These are phyloP conservation scores for Datnioides undecimradiatus DNA, from an alignment of 2,113 vertebrate genomes.

Conservation along the genomic window DNA sequence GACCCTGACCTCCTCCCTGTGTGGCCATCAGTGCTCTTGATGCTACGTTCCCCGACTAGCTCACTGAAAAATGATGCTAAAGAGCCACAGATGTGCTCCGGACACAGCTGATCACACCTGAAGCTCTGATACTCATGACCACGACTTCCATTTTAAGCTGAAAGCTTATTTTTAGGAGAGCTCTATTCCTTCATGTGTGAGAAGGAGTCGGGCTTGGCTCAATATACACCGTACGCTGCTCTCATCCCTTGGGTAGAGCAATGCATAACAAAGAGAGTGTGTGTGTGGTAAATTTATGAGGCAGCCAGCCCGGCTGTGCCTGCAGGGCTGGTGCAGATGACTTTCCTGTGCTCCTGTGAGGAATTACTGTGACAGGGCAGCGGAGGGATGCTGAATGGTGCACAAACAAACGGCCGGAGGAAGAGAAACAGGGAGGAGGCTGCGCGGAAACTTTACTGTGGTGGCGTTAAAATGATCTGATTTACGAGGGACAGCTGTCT, in stretches of 20 bases:
- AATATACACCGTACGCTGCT: not conserved
- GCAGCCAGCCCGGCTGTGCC: constrained; percentile 48
- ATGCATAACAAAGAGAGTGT: constrained; percentile 56
- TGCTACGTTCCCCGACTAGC: no score
- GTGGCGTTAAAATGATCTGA: not conserved
- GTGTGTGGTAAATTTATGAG: constrained; percentile 67
- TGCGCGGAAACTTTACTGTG: no score
- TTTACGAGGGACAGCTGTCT: constrained; percentile 14
- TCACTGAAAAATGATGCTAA: no score
- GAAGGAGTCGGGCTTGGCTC: constrained; percentile 24
- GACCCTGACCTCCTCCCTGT: no score
- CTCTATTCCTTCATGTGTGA: constrained; percentile 34
- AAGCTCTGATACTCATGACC: not conserved
- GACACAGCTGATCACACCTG: not conserved
- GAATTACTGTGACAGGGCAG: constrained; percentile 57
- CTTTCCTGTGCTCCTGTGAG: constrained; percentile 60
- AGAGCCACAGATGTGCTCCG: not conserved
- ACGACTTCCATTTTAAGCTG: constrained; percentile 20
- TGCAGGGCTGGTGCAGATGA: constrained; percentile 64
- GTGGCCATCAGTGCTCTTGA: no score
- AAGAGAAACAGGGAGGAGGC: constrained; percentile 19
- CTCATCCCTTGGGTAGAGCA: constrained; percentile 49
- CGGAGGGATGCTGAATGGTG: constrained; percentile 56
- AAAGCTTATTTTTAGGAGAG: constrained; percentile 16
- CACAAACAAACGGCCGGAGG: constrained; percentile 39